phyloP scores from a whole-genome alignment of 2,888 invertebrate genomes.

The Epicampocera succincta region DNA sequence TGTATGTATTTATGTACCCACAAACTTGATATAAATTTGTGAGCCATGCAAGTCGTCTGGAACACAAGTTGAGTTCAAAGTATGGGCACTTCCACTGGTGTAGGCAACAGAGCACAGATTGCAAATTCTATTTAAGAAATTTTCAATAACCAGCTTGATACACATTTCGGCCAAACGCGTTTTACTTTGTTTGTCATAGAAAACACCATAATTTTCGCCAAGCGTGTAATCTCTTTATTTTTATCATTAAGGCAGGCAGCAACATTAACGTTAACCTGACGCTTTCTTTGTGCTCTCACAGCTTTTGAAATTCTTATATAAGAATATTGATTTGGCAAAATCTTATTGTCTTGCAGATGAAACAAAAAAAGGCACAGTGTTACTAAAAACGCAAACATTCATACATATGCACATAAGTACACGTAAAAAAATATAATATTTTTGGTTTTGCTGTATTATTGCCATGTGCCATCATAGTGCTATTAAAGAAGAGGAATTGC shows the following conservation, averaged over 20 bases:
- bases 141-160: no score
- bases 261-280: neutral
- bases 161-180: no score
- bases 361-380: no score
- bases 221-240: conserved; percentile 11
- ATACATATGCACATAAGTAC: no score
- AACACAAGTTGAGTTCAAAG: neutral
- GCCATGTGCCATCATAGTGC: no score
- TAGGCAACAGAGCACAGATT: neutral
- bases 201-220: neutral
- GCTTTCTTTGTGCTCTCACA: conserved; percentile 24
- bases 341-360: no score
- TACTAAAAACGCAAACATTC: no score
- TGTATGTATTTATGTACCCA: neutral
- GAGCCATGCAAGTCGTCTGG: conserved; percentile 7
- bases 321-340: neutral
- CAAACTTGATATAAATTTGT: conserved; percentile 15
- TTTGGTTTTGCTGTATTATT: no score
- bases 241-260: conserved; percentile 40
- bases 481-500: no score
- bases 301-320: neutral
- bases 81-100: conserved; percentile 26
- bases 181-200: neutral
- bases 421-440: no score
- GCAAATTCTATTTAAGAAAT: no score